phyloP scores from a whole-genome alignment of 1,140 invertebrate species.

The Drosophila orosa region DNA sequence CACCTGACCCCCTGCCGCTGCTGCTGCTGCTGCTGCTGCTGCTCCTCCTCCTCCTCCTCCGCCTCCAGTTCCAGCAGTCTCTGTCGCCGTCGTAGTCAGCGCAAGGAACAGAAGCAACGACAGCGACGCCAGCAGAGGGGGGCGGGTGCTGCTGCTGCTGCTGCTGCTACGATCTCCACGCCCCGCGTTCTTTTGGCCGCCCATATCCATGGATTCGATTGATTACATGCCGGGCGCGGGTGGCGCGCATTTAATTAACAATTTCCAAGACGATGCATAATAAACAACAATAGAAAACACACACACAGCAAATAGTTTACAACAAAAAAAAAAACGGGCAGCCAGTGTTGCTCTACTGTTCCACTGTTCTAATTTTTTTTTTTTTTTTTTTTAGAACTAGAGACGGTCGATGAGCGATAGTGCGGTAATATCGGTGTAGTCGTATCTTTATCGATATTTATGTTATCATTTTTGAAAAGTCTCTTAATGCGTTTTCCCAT shows the following conservation, averaged over 20 bases:
- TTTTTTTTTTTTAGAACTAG: constrained; percentile 14
- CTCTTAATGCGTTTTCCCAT: too few species aligned
- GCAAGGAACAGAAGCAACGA: constrained; percentile 17
- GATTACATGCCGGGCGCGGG: constrained; percentile 36
- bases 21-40: constrained; percentile 9
- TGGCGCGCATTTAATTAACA: constrained; percentile 61
- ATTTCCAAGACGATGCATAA: constrained; percentile 55
- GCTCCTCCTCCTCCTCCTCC: background rate
- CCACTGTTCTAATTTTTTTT: constrained; percentile 17
- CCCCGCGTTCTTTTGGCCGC: constrained; percentile 53
- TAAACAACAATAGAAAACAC: constrained; percentile 58
- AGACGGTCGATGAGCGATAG: background rate
- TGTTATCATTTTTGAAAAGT: background rate
- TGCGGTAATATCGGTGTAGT: background rate
- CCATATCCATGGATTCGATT: constrained; percentile 40
- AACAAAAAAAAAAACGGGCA: constrained; percentile 46
- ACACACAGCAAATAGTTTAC: constrained; percentile 61
- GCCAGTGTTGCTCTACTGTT: constrained; percentile 19
- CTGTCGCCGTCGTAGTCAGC: constrained; percentile 12
- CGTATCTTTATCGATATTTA: background rate
- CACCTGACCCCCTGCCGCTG: constrained; percentile 20
- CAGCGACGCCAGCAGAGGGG: constrained; percentile 40
- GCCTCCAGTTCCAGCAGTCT: background rate
- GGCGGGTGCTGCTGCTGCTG: constrained; percentile 1
- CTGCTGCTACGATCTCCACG: constrained; percentile 19